Evolutionary conservation across 2,888 invertebrate species (phyloP).

Genomic region (Psococerastis gibbosa): DNA sequence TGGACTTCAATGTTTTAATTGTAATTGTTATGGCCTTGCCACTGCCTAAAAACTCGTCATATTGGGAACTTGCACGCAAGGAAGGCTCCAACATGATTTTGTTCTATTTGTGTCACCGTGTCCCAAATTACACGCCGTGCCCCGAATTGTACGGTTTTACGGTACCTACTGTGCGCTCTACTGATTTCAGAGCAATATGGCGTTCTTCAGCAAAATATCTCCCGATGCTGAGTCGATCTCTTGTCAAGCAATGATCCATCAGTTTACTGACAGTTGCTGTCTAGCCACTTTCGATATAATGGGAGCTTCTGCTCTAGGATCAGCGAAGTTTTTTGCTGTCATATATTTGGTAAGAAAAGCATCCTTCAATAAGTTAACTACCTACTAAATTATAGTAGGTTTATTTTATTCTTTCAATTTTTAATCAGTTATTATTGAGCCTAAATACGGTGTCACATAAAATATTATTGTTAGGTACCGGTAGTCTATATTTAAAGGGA

Average conservation of each 20-base stretch:
- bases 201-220: neutral
- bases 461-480: too few species aligned
- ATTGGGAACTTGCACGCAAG: too few species aligned
- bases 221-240: neutral
- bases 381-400: too few species aligned
- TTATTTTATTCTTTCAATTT: too few species aligned
- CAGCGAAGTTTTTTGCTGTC: neutral
- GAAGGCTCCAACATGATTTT: too few species aligned
- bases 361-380: too few species aligned
- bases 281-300: neutral
- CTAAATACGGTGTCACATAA: too few species aligned
- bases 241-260: slow-evolving; percentile 4
- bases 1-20: too few species aligned
- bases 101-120: too few species aligned
- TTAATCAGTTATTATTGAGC: too few species aligned
- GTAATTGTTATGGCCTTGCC: neutral
- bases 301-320: neutral
- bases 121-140: too few species aligned
- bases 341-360: slow-evolving; percentile 3
- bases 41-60: neutral
- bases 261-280: neutral
- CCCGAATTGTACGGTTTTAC: neutral
- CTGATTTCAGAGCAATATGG: slow-evolving; percentile 1
- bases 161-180: neutral
- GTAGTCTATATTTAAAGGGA: too few species aligned